Percentiles rank a stretch among this genome's conserved stretches.
These are phyloP conservation scores for Stomorhina lunata DNA, from an alignment of 2,888 invertebrate genomes.

Conservation along the genomic window DNA sequence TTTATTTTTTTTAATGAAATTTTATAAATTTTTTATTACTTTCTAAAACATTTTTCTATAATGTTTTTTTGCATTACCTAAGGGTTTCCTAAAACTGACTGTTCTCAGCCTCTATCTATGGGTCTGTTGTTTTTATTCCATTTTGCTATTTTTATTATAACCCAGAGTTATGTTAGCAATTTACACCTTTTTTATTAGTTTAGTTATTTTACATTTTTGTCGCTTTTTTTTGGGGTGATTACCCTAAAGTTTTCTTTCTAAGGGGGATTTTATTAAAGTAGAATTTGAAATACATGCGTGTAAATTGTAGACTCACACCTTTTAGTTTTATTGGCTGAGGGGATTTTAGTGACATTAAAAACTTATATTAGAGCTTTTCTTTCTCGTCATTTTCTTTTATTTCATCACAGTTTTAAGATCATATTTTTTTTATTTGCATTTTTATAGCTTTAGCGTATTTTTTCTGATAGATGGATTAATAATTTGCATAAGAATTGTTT, in stretches of 20 bases:
- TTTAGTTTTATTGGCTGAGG: neutral
- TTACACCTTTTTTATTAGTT: conserved; percentile 41
- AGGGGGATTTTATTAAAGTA: neutral
- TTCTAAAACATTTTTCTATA: conserved; percentile 4
- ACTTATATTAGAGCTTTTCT: neutral
- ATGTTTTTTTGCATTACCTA: neutral
- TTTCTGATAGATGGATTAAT: conserved; percentile 60
- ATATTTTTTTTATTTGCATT: neutral
- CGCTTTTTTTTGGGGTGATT: conserved; percentile 7
- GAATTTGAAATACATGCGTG: conserved; percentile 44
- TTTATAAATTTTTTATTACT: conserved; percentile 10
- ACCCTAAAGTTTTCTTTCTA: neutral
- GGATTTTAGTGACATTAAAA: neutral
- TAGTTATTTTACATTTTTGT: conserved; percentile 23
- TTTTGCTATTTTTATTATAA: conserved; percentile 22
- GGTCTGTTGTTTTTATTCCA: neutral
- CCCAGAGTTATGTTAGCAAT: conserved; percentile 45
- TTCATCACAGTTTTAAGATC: conserved; percentile 15
- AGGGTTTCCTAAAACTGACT: neutral
- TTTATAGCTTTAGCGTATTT: neutral
- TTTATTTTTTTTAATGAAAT: neutral
- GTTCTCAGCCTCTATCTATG: neutral
- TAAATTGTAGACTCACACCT: conserved; percentile 5
- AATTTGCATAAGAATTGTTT: conserved; percentile 68
- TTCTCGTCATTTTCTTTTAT: neutral